Percentiles rank a stretch among this genome's conserved stretches.
Evolutionary conservation across 2,113 vertebrate genomes (phyloP).

Genomic region (Limanda limanda): DNA sequence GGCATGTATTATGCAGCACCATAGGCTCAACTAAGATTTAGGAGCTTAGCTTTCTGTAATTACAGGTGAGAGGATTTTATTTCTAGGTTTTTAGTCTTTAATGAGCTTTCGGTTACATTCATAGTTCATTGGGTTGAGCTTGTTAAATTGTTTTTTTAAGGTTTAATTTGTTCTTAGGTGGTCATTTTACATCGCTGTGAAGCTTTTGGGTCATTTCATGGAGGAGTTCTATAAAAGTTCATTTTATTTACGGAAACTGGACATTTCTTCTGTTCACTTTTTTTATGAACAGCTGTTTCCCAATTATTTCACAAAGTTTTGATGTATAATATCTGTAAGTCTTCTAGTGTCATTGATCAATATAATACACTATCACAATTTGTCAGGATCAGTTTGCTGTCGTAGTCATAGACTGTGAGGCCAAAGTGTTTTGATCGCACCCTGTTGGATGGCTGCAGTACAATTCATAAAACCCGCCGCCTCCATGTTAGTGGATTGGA

Average conservation of each 20-base stretch:
- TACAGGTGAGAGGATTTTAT: slow-evolving; percentile 7
- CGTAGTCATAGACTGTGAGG: not conserved
- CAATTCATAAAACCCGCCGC: too few species aligned
- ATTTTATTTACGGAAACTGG: not conserved
- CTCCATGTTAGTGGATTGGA: too few species aligned
- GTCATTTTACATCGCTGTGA: not conserved
- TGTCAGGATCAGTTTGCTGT: not conserved
- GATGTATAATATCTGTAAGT: not conserved
- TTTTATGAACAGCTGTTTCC: not conserved
- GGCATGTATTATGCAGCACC: slow-evolving; percentile 22
- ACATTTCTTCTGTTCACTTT: not conserved
- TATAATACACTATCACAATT: not conserved
- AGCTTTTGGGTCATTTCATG: not conserved
- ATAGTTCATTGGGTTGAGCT: not conserved
- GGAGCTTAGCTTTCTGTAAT: not conserved
- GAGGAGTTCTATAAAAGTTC: not conserved
- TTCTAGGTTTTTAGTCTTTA: not conserved
- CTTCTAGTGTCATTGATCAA: not conserved
- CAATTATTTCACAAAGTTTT: not conserved
- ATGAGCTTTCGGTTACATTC: not conserved
- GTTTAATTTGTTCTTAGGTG: not conserved
- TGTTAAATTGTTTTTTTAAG: not conserved
- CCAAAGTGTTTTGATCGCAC: too few species aligned
- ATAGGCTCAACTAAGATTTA: slow-evolving; percentile 17
- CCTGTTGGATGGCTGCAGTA: too few species aligned